Base-by-base conservation (phyloP, 2,797 vertebrate genomes). In the Apogon hyalosoma region DNA sequence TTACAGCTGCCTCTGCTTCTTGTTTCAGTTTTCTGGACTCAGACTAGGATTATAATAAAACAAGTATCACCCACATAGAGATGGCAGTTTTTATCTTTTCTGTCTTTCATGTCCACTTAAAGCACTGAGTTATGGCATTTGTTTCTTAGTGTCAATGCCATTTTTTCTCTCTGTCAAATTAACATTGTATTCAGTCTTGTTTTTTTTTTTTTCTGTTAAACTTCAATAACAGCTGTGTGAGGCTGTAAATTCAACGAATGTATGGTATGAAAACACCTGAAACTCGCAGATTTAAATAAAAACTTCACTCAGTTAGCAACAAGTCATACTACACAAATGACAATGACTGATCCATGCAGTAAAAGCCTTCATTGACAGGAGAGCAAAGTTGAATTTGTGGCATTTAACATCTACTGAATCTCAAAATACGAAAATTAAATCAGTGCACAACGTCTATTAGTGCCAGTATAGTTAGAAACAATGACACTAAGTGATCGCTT, bases 41-140 rank as follows among this genome's bases (percentile, higher is more conserved):
- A 41, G 13, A 11, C 6, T 3, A 33, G 38, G 51, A 16, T 38
- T 31, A 51, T 51, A 15, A 16, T 2, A 52, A 52, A 63, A 81
- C 63, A 53, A 18, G 18, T 45, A 13, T 36, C 42, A 11, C 24
- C 47, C 19, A 50, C 13, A 16, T 4, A 2, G 36, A 64, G 8
- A 21, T 28, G 18, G 14, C 31, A 15, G 36, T 46, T 62, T 10
- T 39, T n/a, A 49, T 6, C 11, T 3, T 8, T 10, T 69, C 5
- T 5, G 0, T 65, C 49, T 56, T 11, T 50, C 31, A 33, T 50
- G 19, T 24, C 41, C 28, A 41, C 28, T 79, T 36, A 57, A 39
- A 40, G 58, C 18, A 45, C n/a, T 46, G n/a, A 59, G 21, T 45
- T 51, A 49, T 6, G 24, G 2, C 15, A 11, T 49, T 62, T 6